Conservation (phyloP, 2,888 invertebrate species). For the Melangyna quadrimaculata region DNA sequence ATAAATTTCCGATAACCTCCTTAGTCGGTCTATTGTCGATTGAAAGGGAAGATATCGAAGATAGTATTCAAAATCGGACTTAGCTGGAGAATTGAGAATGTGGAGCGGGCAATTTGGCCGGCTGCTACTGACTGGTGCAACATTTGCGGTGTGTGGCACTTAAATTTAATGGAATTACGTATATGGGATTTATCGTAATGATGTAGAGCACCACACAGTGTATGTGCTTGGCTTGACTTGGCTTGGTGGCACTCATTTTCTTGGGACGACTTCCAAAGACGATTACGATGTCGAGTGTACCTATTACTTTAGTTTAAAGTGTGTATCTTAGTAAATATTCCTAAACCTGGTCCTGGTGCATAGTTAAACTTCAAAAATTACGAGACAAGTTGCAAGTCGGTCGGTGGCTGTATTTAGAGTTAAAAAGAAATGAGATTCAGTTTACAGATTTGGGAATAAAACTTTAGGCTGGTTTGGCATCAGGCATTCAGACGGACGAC, state of each 20-base stretch:
- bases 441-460: slow-evolving; percentile 61
- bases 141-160: slow-evolving; percentile 71
- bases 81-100: slow-evolving; percentile 4
- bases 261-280: slow-evolving; percentile 4
- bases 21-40: slow-evolving; percentile 28
- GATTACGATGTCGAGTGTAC: neutral
- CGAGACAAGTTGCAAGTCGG: slow-evolving; percentile 51
- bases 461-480: slow-evolving; percentile 10
- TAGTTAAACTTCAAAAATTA: slow-evolving; percentile 65
- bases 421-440: slow-evolving; percentile 52
- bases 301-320: neutral
- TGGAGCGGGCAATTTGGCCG: slow-evolving; percentile 5
- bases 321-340: neutral
- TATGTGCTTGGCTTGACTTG: too few species aligned
- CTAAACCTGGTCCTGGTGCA: slow-evolving; percentile 8
- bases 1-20: slow-evolving; percentile 64
- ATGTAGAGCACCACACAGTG: slow-evolving; percentile 52
- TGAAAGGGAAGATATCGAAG: slow-evolving; percentile 52
- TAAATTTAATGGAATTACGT: slow-evolving; percentile 72
- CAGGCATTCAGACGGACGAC: neutral
- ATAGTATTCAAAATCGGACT: slow-evolving; percentile 55
- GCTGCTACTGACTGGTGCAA: slow-evolving; percentile 48
- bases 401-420: slow-evolving; percentile 33
- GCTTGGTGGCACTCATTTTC: slow-evolving; percentile 9
- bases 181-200: slow-evolving; percentile 66